Evolutionary conservation across 2,113 vertebrate genomes (phyloP).

Genomic region (Halichoerus grypus): DNA sequence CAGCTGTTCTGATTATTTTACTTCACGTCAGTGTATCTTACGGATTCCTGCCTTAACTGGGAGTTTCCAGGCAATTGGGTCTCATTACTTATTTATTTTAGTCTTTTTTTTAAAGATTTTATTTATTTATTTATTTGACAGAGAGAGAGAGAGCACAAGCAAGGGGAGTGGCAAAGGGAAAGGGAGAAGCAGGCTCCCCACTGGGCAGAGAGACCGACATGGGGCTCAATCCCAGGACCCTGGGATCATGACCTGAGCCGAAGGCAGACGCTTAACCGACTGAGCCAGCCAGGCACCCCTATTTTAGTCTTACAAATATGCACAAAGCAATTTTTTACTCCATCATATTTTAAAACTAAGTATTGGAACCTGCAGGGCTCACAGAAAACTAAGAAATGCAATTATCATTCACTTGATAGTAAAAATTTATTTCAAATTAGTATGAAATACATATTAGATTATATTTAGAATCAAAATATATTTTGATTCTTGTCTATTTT

Average conservation of each 20-base stretch:
- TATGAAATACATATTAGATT: not conserved
- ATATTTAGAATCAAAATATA: not conserved
- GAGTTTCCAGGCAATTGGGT: not conserved
- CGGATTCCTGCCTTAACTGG: not conserved
- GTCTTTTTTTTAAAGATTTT: not conserved
- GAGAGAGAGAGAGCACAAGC: not conserved
- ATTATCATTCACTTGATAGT: not conserved
- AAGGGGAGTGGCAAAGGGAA: too few species aligned
- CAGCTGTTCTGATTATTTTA: not conserved
- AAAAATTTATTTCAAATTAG: constrained; percentile 33
- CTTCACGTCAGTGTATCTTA: not conserved
- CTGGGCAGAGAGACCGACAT: too few species aligned
- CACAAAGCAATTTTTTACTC: not conserved
- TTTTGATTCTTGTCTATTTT: not conserved
- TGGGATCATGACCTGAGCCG: not conserved
- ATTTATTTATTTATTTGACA: not conserved
- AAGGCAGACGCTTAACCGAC: not conserved
- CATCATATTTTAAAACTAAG: constrained; percentile 14
- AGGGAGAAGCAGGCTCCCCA: too few species aligned
- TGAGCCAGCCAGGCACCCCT: not conserved
- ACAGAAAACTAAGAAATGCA: constrained; percentile 2
- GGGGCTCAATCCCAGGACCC: not conserved
- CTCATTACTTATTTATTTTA: not conserved
- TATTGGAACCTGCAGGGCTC: not conserved
- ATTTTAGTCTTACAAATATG: constrained; percentile 1